These are phyloP conservation scores for Eretmochelys imbricata DNA, from an alignment of 2,113 vertebrate species.

Conservation along the genomic window DNA sequence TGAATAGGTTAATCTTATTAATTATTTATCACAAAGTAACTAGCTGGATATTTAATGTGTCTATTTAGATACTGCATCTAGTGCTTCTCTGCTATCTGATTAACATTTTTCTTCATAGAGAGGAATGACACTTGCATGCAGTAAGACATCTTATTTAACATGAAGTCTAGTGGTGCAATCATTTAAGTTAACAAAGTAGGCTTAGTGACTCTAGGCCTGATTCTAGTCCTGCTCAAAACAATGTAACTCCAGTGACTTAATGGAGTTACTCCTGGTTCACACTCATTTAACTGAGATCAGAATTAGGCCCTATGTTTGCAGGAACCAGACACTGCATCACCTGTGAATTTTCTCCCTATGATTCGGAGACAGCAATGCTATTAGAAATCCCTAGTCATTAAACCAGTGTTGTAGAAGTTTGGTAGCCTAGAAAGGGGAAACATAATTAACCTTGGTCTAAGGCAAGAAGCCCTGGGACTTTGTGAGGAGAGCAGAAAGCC, in stretches of 20 bases:
- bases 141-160: background rate
- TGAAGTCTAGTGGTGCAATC: background rate
- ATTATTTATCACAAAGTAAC: background rate
- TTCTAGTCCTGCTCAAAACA: background rate
- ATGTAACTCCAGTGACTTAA: background rate
- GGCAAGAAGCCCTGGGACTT: background rate
- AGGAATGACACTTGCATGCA: background rate
- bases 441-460: background rate
- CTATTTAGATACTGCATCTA: background rate
- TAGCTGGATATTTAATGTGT: conserved; percentile 34
- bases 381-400: background rate
- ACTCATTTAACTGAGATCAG: fast-evolving
- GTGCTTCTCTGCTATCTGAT: conserved; percentile 6
- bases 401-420: background rate
- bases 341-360: background rate
- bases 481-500: background rate
- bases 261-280: fast-evolving
- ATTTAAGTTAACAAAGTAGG: background rate
- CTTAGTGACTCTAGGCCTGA: background rate
- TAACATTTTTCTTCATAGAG: background rate
- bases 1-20: conserved; percentile 47
- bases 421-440: fast-evolving
- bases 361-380: background rate
- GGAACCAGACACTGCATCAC: background rate
- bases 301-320: fast-evolving